Evolutionary conservation across 1,140 invertebrate species (phyloP).

Genomic region (Mya arenaria): DNA sequence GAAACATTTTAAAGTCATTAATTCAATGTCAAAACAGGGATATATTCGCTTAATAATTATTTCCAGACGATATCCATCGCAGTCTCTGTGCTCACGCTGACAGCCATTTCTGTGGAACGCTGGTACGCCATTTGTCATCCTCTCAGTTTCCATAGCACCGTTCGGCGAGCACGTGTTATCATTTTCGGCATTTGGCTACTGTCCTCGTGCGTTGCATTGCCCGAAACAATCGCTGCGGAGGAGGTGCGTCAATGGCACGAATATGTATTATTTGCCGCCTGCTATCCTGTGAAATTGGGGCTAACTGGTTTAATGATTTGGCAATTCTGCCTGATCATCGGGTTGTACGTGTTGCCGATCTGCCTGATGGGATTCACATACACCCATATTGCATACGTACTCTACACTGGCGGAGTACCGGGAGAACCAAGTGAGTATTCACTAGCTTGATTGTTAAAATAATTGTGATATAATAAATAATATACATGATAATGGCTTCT

Average conservation of each 20-base stretch:
- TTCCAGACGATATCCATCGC: constrained; percentile 93
- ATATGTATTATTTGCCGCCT: neutral
- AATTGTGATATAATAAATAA: neutral
- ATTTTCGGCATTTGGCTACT: constrained; percentile 88
- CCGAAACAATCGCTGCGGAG: constrained; percentile 21
- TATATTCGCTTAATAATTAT: too few species aligned
- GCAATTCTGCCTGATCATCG: constrained; percentile 38
- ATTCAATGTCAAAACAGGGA: too few species aligned
- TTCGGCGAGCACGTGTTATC: constrained; percentile 88
- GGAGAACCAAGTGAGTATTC: neutral
- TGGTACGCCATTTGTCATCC: constrained; percentile 97
- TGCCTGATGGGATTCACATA: constrained; percentile 40
- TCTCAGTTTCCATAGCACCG: constrained; percentile 89
- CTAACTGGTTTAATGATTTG: neutral
- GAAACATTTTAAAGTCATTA: too few species aligned
- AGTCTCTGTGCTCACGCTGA: constrained; percentile 94
- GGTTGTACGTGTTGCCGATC: constrained; percentile 28
- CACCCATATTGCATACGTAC: constrained; percentile 11
- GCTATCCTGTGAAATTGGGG: constrained; percentile 19
- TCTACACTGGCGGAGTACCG: neutral
- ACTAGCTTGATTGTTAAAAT: neutral
- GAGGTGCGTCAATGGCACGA: neutral
- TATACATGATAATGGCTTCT: neutral
- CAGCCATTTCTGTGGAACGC: constrained; percentile 94
- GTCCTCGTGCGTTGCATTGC: constrained; percentile 13